Conservation (phyloP, 2,888 invertebrate species). For the Neoascia interrupta region DNA sequence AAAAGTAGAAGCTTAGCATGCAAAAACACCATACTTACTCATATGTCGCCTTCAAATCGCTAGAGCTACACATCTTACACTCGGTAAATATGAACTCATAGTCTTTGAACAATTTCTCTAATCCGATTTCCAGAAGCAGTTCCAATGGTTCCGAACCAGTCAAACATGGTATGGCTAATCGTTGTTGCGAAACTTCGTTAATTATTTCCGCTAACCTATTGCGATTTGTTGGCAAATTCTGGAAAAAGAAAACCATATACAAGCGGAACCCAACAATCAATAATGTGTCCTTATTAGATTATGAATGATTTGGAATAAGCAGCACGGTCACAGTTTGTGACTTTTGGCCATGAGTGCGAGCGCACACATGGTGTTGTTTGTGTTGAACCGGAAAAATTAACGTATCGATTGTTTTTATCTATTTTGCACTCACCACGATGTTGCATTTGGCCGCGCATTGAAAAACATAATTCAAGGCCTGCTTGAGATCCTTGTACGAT, state of each 20-base stretch:
- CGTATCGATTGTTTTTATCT: neutral
- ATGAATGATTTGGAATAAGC: conserved; percentile 19
- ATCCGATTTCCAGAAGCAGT: conserved; percentile 78
- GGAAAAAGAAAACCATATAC: conserved; percentile 32
- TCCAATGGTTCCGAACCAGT: conserved; percentile 78
- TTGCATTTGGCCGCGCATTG: conserved; percentile 78
- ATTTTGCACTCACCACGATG: conserved; percentile 75
- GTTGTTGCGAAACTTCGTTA: conserved; percentile 77
- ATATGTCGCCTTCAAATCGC: conserved; percentile 72
- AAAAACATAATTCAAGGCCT: conserved; percentile 76
- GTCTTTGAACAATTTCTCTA: conserved; percentile 78
- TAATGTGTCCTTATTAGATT: conserved; percentile 57
- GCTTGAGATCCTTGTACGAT: conserved; percentile 77
- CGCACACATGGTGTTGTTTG: neutral
- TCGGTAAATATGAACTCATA: conserved; percentile 78
- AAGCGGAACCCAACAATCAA: conserved; percentile 41
- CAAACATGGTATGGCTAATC: conserved; percentile 78
- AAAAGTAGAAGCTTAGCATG: too few species aligned
- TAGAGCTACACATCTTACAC: conserved; percentile 77
- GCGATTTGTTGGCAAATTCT: conserved; percentile 79
- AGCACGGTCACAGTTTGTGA: neutral
- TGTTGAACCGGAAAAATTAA: conserved; percentile 34
- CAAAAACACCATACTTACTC: conserved; percentile 28
- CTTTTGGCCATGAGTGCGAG: conserved; percentile 13
- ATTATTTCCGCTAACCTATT: conserved; percentile 79